phyloP scores from a whole-genome alignment of 2,888 invertebrate species.

The Nebria salina region DNA sequence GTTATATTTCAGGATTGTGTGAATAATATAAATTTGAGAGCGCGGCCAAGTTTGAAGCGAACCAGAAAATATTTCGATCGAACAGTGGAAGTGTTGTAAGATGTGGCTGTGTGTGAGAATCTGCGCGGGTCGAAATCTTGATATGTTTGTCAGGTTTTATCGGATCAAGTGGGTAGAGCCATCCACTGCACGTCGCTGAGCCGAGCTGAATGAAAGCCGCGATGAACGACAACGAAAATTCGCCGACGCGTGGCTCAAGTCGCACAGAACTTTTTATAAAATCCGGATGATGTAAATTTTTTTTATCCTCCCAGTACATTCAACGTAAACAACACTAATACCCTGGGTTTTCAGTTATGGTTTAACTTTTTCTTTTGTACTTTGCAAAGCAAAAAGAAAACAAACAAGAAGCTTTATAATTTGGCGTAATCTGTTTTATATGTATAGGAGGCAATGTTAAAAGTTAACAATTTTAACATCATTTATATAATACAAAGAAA shows the following conservation, averaged over 20 bases:
- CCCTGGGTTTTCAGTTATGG: conserved; percentile 1
- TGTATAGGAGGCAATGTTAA: too few relatives aligned
- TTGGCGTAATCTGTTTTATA: background rate
- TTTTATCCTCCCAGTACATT: conserved; percentile 25
- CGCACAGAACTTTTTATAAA: conserved; percentile 23
- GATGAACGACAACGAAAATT: background rate
- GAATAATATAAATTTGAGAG: too few relatives aligned
- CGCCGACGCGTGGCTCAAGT: background rate
- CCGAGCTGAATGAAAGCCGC: background rate
- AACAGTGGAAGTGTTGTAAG: background rate
- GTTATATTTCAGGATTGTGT: too few relatives aligned
- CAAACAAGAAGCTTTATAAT: background rate
- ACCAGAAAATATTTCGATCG: too few relatives aligned
- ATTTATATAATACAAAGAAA: too few relatives aligned
- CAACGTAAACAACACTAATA: background rate
- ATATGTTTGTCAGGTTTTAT: conserved; percentile 61
- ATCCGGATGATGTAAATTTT: conserved; percentile 43
- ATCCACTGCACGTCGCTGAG: background rate
- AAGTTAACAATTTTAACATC: too few relatives aligned
- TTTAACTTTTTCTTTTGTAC: background rate
- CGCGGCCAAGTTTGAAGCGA: too few relatives aligned
- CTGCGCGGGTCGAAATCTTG: conserved; percentile 53
- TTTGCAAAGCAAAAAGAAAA: background rate
- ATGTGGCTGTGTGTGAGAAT: background rate
- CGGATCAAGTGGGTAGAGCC: conserved; percentile 58